phyloP scores from a whole-genome alignment of 1,140 invertebrate species.

The Himalopsyche phryganea region DNA sequence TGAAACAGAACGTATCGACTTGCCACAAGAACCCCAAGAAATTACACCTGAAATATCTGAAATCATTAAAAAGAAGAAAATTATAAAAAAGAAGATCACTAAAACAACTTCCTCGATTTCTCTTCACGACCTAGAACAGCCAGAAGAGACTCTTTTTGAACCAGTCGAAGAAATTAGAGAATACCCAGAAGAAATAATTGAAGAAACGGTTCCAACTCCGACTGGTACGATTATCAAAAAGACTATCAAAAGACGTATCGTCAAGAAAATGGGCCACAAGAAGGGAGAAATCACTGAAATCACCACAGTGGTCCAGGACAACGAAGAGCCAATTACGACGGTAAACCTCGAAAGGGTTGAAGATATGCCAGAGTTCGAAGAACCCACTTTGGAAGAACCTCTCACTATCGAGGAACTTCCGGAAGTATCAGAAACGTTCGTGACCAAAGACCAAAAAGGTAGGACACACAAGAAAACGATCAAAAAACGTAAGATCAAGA shows the following conservation, averaged over 20 bases:
- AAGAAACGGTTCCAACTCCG: constrained; percentile 28
- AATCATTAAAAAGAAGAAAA: constrained; percentile 4
- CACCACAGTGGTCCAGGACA: constrained; percentile 39
- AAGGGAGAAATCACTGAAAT: constrained; percentile 40
- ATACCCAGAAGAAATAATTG: constrained; percentile 40
- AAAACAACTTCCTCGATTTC: too few species aligned
- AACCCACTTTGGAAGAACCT: constrained; percentile 11
- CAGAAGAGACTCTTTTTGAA: constrained; percentile 18
- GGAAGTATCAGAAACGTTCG: constrained; percentile 33
- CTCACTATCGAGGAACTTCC: constrained; percentile 39
- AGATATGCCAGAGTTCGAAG: constrained; percentile 7
- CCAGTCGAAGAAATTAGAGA: constrained; percentile 36
- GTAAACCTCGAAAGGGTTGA: constrained; percentile 30
- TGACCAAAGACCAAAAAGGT: constrained; percentile 33
- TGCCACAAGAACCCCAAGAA: background rate
- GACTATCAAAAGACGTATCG: constrained; percentile 37
- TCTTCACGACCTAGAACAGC: constrained; percentile 20
- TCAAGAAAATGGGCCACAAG: constrained; percentile 38
- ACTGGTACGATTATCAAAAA: constrained; percentile 36
- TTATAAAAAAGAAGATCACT: constrained; percentile 33
- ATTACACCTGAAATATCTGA: too few species aligned
- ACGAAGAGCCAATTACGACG: constrained; percentile 37
- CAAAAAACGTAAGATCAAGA: constrained; percentile 35
- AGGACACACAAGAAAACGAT: constrained; percentile 37
- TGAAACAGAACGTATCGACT: constrained; percentile 13